phyloP scores from a whole-genome alignment of 92 coral and sea anemone species.

The Umimayanthus chanpuru region DNA sequence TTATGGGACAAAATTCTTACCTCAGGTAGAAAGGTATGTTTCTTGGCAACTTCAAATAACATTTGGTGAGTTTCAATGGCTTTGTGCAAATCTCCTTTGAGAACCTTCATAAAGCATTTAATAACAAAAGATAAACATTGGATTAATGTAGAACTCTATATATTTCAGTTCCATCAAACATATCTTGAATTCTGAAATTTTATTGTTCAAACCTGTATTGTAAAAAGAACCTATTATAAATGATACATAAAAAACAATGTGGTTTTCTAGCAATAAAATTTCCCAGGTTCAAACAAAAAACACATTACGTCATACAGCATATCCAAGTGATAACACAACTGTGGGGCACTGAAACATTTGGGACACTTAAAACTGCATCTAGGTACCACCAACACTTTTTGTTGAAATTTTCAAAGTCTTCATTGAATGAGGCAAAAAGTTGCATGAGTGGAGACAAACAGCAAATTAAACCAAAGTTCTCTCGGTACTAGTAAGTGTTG shows the following conservation, averaged over 20 bases:
- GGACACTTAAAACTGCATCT: neutral
- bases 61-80: conserved; percentile 97
- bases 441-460: too few species aligned
- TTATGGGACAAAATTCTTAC: conserved; percentile 44
- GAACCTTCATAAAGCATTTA: conserved; percentile 62
- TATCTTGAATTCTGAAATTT: too few species aligned
- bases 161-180: too few species aligned
- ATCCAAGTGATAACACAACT: too few species aligned
- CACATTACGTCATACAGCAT: too few species aligned
- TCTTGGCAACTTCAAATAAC: conserved; percentile 95
- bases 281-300: too few species aligned
- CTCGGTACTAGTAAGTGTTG: neutral
- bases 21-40: conserved; percentile 97
- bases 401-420: neutral
- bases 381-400: neutral
- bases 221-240: too few species aligned
- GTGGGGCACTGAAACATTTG: neutral
- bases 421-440: too few species aligned
- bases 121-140: neutral
- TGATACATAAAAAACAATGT: too few species aligned
- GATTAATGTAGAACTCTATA: neutral
- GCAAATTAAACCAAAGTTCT: too few species aligned
- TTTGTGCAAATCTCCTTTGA: conserved; percentile 93
- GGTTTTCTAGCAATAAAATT: too few species aligned
- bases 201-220: too few species aligned